Evolutionary conservation across 2,888 invertebrate genomes (phyloP).

Genomic region (Archaeoteleia sp.): DNA sequence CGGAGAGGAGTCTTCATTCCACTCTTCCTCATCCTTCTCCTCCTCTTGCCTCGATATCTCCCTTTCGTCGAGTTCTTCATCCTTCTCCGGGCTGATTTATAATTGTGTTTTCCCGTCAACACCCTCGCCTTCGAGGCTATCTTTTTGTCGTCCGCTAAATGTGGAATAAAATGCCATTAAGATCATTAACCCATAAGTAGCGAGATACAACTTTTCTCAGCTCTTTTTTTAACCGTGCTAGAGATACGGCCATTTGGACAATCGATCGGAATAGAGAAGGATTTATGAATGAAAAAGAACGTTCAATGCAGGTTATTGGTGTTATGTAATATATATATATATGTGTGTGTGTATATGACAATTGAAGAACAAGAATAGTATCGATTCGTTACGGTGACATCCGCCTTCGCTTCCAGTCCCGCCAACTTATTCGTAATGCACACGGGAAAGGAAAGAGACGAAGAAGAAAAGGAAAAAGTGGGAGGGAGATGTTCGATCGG

Average conservation of each 20-base stretch:
- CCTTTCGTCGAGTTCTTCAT: conserved; percentile 53
- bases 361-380: conserved; percentile 25
- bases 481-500: conserved; percentile 59
- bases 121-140: conserved; percentile 23
- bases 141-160: conserved; percentile 9
- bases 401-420: conserved; percentile 36
- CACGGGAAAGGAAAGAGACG: conserved; percentile 24
- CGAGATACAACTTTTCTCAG: too few relatives aligned
- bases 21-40: conserved; percentile 13
- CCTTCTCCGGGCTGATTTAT: conserved; percentile 48
- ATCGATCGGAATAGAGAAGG: too few relatives aligned
- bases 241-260: too few relatives aligned
- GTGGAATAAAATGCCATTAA: conserved; percentile 42
- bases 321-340: too few relatives aligned
- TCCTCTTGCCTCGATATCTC: conserved; percentile 38
- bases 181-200: conserved; percentile 3
- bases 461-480: conserved; percentile 25
- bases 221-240: too few relatives aligned
- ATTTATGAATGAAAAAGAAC: too few relatives aligned
- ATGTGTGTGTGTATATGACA: conserved; percentile 39
- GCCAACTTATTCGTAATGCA: conserved; percentile 24
- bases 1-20: conserved; percentile 47
- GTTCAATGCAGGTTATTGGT: too few relatives aligned
- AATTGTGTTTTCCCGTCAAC: conserved; percentile 48
- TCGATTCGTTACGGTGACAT: conserved; percentile 45